Conservation (phyloP, 2,888 invertebrate genomes). For the Loripinus fragilis region DNA sequence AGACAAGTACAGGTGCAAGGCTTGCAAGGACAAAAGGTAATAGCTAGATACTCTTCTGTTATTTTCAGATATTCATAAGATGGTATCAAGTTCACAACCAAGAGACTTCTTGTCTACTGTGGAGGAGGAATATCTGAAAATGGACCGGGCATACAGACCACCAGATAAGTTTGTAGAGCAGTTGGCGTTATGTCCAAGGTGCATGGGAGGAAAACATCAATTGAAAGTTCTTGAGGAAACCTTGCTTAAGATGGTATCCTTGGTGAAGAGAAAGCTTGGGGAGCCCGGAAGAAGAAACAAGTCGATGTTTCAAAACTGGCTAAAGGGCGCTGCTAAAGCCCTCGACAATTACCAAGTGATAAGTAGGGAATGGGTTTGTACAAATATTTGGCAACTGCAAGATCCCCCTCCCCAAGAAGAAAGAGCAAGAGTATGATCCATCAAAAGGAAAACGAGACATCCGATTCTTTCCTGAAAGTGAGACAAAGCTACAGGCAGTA, state of each 20-base stretch:
- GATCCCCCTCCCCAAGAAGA: too few species aligned
- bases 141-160: background rate
- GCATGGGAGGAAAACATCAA: too few species aligned
- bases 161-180: slow-evolving; percentile 3
- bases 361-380: background rate
- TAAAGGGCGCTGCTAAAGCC: background rate
- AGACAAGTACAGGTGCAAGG: too few species aligned
- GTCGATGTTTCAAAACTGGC: too few species aligned
- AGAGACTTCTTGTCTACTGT: background rate
- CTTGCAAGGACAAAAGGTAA: slow-evolving; percentile 4
- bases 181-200: too few species aligned
- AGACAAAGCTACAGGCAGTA: background rate
- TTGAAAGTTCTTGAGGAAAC: too few species aligned
- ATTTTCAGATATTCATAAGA: background rate
- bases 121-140: too few species aligned
- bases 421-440: too few species aligned
- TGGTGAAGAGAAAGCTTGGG: background rate
- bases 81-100: background rate
- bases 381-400: too few species aligned
- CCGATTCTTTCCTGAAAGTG: too few species aligned
- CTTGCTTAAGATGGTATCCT: too few species aligned
- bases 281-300: background rate
- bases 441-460: too few species aligned
- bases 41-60: background rate
- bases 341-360: background rate